These are phyloP conservation scores for Cyanoderma ruficeps DNA, from an alignment of 2,113 vertebrate species.

Conservation along the genomic window DNA sequence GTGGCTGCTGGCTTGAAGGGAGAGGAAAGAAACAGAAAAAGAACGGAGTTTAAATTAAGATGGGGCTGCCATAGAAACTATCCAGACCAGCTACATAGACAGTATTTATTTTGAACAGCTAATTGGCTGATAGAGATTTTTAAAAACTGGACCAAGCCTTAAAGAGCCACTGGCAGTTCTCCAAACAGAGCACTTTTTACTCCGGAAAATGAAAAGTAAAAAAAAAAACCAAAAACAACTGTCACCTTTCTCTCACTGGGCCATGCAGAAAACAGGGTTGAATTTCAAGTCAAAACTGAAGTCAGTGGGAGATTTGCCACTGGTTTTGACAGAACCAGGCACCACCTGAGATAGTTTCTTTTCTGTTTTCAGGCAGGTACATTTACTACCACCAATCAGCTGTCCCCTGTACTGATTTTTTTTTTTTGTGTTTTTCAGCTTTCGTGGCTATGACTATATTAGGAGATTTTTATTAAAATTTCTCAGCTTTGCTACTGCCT, in stretches of 20 bases:
- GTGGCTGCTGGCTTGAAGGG: neutral
- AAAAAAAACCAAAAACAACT: neutral
- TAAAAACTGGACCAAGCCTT: neutral
- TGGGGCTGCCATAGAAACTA: constrained; percentile 13
- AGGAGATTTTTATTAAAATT: neutral
- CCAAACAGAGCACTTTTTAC: neutral
- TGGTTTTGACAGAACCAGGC: neutral
- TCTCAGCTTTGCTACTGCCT: neutral
- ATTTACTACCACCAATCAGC: neutral
- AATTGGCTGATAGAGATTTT: neutral
- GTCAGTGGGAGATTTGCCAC: neutral
- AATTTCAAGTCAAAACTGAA: neutral
- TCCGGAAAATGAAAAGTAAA: neutral
- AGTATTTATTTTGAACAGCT: constrained; percentile 11
- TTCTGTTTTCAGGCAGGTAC: constrained; percentile 1
- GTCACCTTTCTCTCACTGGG: neutral
- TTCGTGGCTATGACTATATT: neutral
- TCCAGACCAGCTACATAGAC: neutral
- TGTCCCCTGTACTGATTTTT: neutral
- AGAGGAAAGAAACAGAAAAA: constrained; percentile 19
- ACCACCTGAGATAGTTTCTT: neutral
- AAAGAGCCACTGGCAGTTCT: neutral
- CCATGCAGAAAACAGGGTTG: neutral
- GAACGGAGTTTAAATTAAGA: neutral
- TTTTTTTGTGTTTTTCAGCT: neutral